Conservation (phyloP, 2,797 vertebrate species). For the Enteromius viviparus region DNA sequence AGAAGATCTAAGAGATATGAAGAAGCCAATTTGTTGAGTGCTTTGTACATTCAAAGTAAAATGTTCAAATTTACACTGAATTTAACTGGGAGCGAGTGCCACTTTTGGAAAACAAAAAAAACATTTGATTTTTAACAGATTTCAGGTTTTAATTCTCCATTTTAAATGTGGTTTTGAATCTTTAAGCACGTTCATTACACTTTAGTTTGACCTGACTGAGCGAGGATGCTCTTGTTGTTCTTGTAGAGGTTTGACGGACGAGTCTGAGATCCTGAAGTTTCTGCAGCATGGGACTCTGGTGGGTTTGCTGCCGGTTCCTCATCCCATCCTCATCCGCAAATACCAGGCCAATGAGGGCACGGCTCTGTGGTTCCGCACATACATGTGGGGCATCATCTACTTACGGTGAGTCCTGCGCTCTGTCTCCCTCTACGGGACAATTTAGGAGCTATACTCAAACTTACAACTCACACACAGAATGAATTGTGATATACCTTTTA, state of each 20-base stretch:
- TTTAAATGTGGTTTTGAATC: neutral
- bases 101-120: too few relatives aligned
- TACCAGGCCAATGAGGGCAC: slow-evolving; percentile 98
- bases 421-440: slow-evolving; percentile 13
- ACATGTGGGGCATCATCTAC: slow-evolving; percentile 99
- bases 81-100: too few relatives aligned
- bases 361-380: slow-evolving; percentile 98
- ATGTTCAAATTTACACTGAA: too few relatives aligned
- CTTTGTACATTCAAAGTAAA: too few relatives aligned
- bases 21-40: too few relatives aligned
- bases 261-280: slow-evolving; percentile 96
- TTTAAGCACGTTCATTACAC: neutral
- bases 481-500: neutral
- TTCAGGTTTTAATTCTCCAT: too few relatives aligned
- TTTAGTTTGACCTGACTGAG: neutral
- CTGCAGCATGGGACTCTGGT: slow-evolving; percentile 97
- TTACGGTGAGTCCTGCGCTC: slow-evolving; percentile 82
- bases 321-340: slow-evolving; percentile 98
- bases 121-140: too few relatives aligned
- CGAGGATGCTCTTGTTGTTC: neutral
- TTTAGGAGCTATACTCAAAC: neutral
- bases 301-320: slow-evolving; percentile 94
- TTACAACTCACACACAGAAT: neutral
- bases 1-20: too few relatives aligned
- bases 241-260: slow-evolving; percentile 92